A percentile compares a stretch with the other conserved stretches of the same genome.
Evolutionary conservation across 2,113 vertebrate species (phyloP).

Genomic region (Pedetes capensis): DNA sequence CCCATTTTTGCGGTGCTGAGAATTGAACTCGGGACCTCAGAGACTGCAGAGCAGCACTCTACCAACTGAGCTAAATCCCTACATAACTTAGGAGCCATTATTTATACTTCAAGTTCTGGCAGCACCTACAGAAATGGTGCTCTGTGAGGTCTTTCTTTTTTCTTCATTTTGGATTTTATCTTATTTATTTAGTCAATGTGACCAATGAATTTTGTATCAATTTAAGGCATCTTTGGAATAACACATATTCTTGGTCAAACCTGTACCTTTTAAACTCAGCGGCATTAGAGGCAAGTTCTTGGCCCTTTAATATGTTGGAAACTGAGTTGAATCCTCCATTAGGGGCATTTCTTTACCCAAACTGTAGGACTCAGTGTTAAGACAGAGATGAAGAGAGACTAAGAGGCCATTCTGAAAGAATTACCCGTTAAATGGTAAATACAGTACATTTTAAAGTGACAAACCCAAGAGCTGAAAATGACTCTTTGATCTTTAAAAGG

Average conservation of each 20-base stretch:
- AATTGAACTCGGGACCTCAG: no score
- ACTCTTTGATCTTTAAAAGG: constrained; percentile 75
- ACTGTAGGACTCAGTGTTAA: background rate
- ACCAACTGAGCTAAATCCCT: no score
- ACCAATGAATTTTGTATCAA: background rate
- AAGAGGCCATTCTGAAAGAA: background rate
- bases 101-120: background rate
- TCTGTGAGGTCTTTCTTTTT: background rate
- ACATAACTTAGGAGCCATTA: background rate
- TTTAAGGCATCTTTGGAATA: background rate
- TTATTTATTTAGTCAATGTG: background rate
- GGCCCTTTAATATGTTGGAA: background rate
- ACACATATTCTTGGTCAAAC: background rate
- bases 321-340: background rate
- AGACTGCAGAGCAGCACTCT: no score
- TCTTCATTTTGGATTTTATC: background rate
- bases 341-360: background rate
- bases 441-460: constrained; percentile 56
- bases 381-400: background rate
- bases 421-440: constrained; percentile 46
- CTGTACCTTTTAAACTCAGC: background rate
- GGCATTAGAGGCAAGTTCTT: background rate
- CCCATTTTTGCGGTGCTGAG: no score
- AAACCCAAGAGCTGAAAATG: constrained; percentile 58
- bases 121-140: background rate